A percentile compares a stretch with the other conserved stretches of the same genome.
These are phyloP conservation scores for rabbit (Oryctolagus cuniculus) DNA, from an alignment of 2,113 vertebrate species.

Conservation along the genomic window mOryCun1.1 NC_091439.1:72621501-72622000, in stretches of 20 bases:
- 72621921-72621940: neutral
- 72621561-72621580: constrained; percentile 49
- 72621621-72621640: constrained; percentile 73
- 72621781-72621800: constrained; percentile 18
- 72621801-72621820: constrained; percentile 24
- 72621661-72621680: neutral
- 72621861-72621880: neutral
- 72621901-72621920: neutral
- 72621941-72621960: neutral
- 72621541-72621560: constrained; percentile 73
- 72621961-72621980: neutral
- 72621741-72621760: constrained; percentile 55
- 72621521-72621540: constrained; percentile 28
- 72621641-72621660: constrained; percentile 70
- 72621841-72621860: neutral
- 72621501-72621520: neutral
- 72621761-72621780: constrained; percentile 27
- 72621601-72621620: constrained; percentile 69
- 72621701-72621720: constrained; percentile 70
- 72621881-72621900: neutral
- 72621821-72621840: neutral
- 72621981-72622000: neutral
- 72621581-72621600: constrained; percentile 61
- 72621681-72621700: constrained; percentile 74
- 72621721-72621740: constrained; percentile 65